phyloP scores from a whole-genome alignment of 2,113 vertebrate genomes.

The Formicarius rufipectus region DNA sequence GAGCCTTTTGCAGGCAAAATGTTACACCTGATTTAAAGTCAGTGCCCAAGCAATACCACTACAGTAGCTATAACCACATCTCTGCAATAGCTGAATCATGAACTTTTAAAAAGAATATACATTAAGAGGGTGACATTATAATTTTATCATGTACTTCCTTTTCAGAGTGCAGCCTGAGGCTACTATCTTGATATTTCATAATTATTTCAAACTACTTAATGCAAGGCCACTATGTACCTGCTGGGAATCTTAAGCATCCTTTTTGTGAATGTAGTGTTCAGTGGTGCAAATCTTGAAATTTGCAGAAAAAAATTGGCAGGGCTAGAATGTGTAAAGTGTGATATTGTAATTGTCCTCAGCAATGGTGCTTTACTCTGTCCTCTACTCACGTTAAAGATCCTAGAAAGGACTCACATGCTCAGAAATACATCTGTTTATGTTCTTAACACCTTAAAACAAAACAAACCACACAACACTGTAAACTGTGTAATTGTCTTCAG shows the following conservation, averaged over 20 bases:
- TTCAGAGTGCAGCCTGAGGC: not conserved
- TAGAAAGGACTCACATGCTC: not conserved
- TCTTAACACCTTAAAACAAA: not conserved
- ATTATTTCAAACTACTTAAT: not conserved
- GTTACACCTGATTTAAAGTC: not conserved
- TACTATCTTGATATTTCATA: not conserved
- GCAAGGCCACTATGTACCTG: not conserved
- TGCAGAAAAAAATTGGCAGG: not conserved
- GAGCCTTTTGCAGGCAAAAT: not conserved
- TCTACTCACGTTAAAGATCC: not conserved
- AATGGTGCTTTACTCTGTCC: constrained; percentile 35
- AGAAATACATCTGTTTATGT: not conserved
- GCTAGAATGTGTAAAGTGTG: not conserved
- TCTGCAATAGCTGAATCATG: not conserved
- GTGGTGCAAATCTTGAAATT: not conserved
- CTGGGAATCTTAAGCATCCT: not conserved
- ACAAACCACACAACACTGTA: not conserved
- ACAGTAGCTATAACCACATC: not conserved
- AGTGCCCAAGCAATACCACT: not conserved
- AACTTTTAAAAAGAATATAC: not conserved
- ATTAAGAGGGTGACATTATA: not conserved
- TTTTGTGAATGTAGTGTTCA: not conserved
- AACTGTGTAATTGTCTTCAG: not conserved
- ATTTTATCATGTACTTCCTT: not conserved
- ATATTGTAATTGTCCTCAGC: not conserved